Conservation (phyloP, 2,113 vertebrate species). For the Gorsachius goisagi region DNA sequence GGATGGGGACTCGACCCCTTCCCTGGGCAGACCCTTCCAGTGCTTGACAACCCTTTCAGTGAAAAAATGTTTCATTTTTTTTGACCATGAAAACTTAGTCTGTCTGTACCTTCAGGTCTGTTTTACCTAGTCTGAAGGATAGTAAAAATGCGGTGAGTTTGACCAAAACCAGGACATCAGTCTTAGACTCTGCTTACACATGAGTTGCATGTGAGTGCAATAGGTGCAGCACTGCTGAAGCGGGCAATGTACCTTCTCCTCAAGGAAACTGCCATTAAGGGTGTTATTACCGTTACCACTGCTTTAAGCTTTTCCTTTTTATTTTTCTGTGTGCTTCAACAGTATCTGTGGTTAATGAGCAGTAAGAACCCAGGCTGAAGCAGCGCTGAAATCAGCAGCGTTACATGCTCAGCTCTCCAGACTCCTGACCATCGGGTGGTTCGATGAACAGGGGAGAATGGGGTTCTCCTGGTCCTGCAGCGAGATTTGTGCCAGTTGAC, state of each 20-base stretch:
- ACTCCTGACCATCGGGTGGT: background rate
- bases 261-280: background rate
- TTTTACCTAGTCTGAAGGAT: background rate
- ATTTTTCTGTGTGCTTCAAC: background rate
- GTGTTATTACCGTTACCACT: background rate
- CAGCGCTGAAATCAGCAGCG: background rate
- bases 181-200: background rate
- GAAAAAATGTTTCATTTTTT: too few relatives aligned
- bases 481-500: background rate
- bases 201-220: fast-evolving
- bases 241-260: background rate
- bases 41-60: too few relatives aligned
- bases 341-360: background rate
- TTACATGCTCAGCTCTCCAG: background rate
- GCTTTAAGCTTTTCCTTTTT: background rate
- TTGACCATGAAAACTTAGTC: background rate
- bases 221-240: background rate
- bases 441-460: background rate
- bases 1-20: too few relatives aligned
- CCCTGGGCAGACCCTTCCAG: too few relatives aligned
- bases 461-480: background rate
- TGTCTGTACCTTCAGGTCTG: background rate
- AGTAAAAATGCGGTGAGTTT: background rate
- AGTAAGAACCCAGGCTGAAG: background rate
- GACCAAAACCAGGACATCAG: background rate